Conservation (phyloP, 2,888 invertebrate species). For the Caenorhabditis japonica region DNA sequence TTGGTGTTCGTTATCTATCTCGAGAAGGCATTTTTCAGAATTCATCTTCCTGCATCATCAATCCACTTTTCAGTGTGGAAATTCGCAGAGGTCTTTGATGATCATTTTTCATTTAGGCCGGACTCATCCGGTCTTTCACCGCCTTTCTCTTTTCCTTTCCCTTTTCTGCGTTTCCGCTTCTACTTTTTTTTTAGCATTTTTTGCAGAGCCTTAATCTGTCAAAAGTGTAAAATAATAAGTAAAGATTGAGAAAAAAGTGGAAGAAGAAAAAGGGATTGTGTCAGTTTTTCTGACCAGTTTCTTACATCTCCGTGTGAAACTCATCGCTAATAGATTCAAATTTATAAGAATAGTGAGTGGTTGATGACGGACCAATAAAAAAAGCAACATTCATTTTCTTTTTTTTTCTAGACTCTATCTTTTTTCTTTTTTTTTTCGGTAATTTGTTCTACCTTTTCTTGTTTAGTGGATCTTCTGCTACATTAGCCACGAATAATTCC, state of each 20-base stretch:
- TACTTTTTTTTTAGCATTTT: too few species aligned
- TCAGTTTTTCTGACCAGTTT: slow-evolving; percentile 19
- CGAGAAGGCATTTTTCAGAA: slow-evolving; percentile 21
- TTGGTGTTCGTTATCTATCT: slow-evolving; percentile 27
- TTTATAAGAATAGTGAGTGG: too few species aligned
- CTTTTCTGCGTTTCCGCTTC: too few species aligned
- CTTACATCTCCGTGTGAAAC: slow-evolving; percentile 43
- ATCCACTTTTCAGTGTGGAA: slow-evolving; percentile 14
- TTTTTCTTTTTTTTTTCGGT: background rate
- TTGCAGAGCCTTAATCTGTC: slow-evolving; percentile 36
- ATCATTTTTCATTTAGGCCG: slow-evolving; percentile 40
- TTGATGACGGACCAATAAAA: slow-evolving; percentile 22
- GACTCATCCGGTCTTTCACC: slow-evolving; percentile 41
- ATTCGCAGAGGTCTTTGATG: slow-evolving; percentile 43
- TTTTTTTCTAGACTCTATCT: background rate
- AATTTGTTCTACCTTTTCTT: slow-evolving; percentile 7
- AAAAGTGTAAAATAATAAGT: slow-evolving; percentile 48
- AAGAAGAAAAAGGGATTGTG: background rate
- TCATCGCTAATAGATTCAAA: slow-evolving; percentile 39
- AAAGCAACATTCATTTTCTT: slow-evolving; percentile 25
- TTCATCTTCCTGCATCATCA: slow-evolving; percentile 29
- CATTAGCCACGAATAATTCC: slow-evolving; percentile 48
- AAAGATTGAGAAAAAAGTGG: slow-evolving; percentile 24
- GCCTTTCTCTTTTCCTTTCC: slow-evolving; percentile 18
- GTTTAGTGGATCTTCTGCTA: slow-evolving; percentile 28